Evolutionary conservation across 2,797 vertebrate species (phyloP).

Genomic region (Aythya fuligula): DNA sequence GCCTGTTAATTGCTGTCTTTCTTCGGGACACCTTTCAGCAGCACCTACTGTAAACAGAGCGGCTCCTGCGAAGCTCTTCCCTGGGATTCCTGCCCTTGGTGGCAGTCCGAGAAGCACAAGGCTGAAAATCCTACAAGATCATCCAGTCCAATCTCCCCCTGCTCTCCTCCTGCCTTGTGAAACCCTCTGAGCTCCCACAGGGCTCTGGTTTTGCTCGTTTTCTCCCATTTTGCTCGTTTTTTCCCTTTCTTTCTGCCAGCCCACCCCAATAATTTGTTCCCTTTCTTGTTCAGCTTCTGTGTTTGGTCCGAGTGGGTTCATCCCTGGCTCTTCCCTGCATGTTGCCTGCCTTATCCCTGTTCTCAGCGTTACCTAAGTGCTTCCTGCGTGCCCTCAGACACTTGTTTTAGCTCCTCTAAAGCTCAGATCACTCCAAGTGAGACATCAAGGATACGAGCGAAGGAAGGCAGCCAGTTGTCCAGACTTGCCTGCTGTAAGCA

Average conservation of each 20-base stretch:
- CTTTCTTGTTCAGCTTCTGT: not conserved
- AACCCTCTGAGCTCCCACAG: not conserved
- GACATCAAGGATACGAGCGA: not conserved
- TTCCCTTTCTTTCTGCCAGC: not conserved
- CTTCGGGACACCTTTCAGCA: slow-evolving; percentile 58
- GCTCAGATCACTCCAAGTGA: not conserved
- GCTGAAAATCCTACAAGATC: too few relatives aligned
- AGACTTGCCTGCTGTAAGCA: not conserved
- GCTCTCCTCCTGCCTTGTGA: not conserved
- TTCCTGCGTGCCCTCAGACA: not conserved
- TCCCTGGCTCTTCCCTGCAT: not conserved
- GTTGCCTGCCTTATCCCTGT: not conserved
- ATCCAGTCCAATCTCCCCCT: too few relatives aligned
- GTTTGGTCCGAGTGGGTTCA: not conserved
- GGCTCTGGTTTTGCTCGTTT: not conserved
- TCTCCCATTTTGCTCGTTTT: not conserved
- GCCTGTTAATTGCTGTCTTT: slow-evolving; percentile 62
- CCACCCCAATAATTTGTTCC: rapidly evolving
- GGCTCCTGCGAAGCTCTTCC: not conserved
- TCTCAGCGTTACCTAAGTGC: too few relatives aligned
- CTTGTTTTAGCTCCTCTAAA: not conserved
- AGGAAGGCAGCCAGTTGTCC: not conserved
- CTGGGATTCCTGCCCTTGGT: not conserved
- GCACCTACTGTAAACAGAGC: slow-evolving; percentile 45
- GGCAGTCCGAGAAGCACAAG: not conserved